Percentiles rank a stretch among this genome's conserved stretches.
phyloP scores from a whole-genome alignment of 2,888 invertebrate species.

The Platycheirus rosarum region DNA sequence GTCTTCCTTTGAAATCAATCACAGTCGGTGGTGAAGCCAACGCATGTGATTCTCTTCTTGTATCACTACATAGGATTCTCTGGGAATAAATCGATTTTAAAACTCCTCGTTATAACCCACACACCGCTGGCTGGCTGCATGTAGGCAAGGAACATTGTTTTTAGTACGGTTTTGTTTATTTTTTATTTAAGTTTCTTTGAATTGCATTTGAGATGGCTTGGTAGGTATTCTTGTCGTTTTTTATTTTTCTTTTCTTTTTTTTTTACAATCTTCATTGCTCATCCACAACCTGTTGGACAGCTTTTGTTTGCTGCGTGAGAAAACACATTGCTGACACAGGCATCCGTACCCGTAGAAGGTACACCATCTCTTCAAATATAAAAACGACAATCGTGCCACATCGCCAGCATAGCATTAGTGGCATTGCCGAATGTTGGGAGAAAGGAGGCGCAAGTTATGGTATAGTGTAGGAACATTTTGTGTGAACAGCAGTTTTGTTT shows the following conservation, averaged over 20 bases:
- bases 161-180: background rate
- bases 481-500: slow-evolving; percentile 35
- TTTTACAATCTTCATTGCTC: slow-evolving; percentile 21
- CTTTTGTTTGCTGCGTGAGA: slow-evolving; percentile 52
- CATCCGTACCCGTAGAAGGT: background rate
- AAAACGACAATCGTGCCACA: slow-evolving; percentile 51
- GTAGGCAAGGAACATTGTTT: slow-evolving; percentile 22
- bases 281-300: slow-evolving; percentile 71
- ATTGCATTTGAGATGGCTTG: slow-evolving; percentile 8
- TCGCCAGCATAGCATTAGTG: slow-evolving; percentile 54
- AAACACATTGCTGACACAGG: background rate
- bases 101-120: slow-evolving; percentile 9
- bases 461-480: background rate
- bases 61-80: too few relatives aligned
- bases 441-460: slow-evolving; percentile 19
- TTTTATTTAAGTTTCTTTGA: background rate
- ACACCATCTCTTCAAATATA: background rate
- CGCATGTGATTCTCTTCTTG: slow-evolving; percentile 2
- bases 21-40: background rate
- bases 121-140: too few relatives aligned
- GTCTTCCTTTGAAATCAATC: slow-evolving; percentile 40
- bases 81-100: slow-evolving; percentile 52
- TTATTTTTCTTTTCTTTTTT: slow-evolving; percentile 26
- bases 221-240: background rate
- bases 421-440: slow-evolving; percentile 35